Percentiles rank a stretch among this genome's conserved stretches.
phyloP scores from a whole-genome alignment of 2,888 invertebrate genomes.

The Ectropis crepuscularia region DNA sequence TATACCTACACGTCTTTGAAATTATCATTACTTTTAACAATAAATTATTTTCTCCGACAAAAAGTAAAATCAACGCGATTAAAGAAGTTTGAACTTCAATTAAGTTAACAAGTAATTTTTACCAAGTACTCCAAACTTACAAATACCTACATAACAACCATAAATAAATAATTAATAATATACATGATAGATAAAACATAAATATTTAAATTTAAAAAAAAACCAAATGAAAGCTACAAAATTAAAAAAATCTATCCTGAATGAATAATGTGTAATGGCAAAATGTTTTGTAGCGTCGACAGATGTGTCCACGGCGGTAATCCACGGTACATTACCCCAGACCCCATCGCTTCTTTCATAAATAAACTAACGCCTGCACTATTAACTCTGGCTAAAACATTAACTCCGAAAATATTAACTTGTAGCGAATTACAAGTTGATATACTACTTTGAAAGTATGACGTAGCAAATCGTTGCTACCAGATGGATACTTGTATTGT shows the following conservation, averaged over 20 bases:
- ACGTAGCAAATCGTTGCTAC: constrained; percentile 2
- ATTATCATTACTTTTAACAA: too few species aligned
- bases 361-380: constrained; percentile 61
- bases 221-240: not conserved
- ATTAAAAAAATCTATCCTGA: constrained; percentile 31
- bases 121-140: too few species aligned
- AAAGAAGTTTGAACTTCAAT: too few species aligned
- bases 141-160: too few species aligned
- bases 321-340: constrained; percentile 70
- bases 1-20: too few species aligned
- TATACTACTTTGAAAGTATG: constrained; percentile 40
- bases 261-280: constrained; percentile 54
- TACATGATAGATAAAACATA: too few species aligned
- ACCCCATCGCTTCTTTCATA: constrained; percentile 58
- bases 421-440: constrained; percentile 44
- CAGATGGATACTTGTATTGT: not conserved
- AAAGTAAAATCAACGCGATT: too few species aligned
- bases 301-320: constrained; percentile 67
- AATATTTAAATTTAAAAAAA: too few species aligned
- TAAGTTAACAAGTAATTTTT: too few species aligned
- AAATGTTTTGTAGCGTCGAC: constrained; percentile 48
- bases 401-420: constrained; percentile 45
- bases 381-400: constrained; percentile 52
- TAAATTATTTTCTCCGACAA: too few species aligned
- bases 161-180: too few species aligned